Evolutionary conservation across 2,888 invertebrate species (phyloP).

Genomic region (Agonopterix subpropinquella): DNA sequence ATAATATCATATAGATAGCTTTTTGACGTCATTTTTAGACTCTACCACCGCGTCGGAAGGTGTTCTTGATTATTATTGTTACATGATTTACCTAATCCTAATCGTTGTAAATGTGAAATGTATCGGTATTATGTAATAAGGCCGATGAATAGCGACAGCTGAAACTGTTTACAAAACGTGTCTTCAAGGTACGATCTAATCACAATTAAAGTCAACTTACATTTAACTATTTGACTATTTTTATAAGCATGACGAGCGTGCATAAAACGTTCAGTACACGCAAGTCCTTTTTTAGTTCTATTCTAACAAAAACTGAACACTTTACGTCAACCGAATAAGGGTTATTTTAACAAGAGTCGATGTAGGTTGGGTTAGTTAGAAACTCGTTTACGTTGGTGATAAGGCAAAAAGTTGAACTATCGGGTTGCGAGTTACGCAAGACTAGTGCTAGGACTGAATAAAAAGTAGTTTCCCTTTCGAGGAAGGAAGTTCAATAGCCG

Average conservation of each 20-base stretch:
- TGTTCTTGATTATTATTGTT: no score
- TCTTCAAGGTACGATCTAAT: no score
- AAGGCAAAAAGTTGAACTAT: slow-evolving; percentile 52
- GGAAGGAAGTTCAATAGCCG: slow-evolving; percentile 61
- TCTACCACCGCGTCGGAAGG: no score
- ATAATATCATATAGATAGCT: no score
- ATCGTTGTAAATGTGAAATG: no score
- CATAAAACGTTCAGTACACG: slow-evolving; percentile 23
- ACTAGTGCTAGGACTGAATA: slow-evolving; percentile 35
- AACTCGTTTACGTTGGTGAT: slow-evolving; percentile 39
- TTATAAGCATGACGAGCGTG: slow-evolving; percentile 19
- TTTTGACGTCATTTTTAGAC: no score
- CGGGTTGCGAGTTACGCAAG: slow-evolving; percentile 64
- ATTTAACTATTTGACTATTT: slow-evolving; percentile 1
- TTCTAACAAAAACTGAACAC: slow-evolving; percentile 9
- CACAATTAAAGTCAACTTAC: neutral
- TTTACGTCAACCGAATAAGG: slow-evolving; percentile 12
- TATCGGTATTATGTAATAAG: no score
- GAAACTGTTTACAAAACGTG: no score
- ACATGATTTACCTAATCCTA: no score
- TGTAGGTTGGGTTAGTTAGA: slow-evolving; percentile 14
- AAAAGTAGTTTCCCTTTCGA: slow-evolving; percentile 63
- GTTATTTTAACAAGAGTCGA: slow-evolving; percentile 2
- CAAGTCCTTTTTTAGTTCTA: slow-evolving; percentile 8
- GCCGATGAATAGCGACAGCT: no score